A percentile compares a stretch with the other conserved stretches of the same genome.
Evolutionary conservation across 1,140 invertebrate genomes (phyloP).

Genomic region (Nixonia krombeini): DNA sequence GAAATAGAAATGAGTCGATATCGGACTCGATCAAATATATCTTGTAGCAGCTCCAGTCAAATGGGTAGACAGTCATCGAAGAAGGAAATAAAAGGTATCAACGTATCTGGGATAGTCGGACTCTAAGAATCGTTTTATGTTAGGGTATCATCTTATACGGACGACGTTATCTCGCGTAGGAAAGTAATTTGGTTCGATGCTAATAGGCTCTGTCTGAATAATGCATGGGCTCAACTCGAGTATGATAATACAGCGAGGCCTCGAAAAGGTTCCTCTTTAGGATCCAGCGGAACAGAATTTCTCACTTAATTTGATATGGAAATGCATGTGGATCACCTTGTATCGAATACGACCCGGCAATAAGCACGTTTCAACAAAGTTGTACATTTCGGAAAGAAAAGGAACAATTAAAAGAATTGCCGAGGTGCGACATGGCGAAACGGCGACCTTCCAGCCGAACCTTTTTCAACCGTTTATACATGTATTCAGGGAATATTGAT

Average conservation of each 20-base stretch:
- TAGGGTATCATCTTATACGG: constrained; percentile 55
- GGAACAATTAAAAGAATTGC: too few species aligned
- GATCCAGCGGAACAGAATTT: constrained; percentile 59
- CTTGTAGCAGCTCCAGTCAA: constrained; percentile 4
- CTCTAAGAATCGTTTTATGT: constrained; percentile 40
- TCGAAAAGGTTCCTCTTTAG: constrained; percentile 51
- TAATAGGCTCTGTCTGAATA: constrained; percentile 64
- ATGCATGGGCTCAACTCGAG: constrained; percentile 62
- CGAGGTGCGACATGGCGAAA: too few species aligned
- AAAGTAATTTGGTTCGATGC: constrained; percentile 67
- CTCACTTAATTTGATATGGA: constrained; percentile 63
- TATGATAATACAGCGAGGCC: constrained; percentile 59
- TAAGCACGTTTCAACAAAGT: too few species aligned
- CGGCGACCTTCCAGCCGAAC: too few species aligned
- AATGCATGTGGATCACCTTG: constrained; percentile 55
- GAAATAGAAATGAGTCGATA: constrained; percentile 15
- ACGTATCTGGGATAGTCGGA: constrained; percentile 6
- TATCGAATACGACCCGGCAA: too few species aligned
- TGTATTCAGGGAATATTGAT: too few species aligned
- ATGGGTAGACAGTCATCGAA: constrained; percentile 5
- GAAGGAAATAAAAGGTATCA: constrained; percentile 18
- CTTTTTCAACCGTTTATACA: too few species aligned
- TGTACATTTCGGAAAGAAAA: too few species aligned
- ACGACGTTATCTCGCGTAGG: constrained; percentile 59
- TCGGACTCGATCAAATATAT: constrained; percentile 20